Percentiles rank a stretch among this genome's conserved stretches.
These are phyloP conservation scores for Ascidia mentula DNA, from an alignment of 23 tunicate species.

Conservation along the genomic window DNA sequence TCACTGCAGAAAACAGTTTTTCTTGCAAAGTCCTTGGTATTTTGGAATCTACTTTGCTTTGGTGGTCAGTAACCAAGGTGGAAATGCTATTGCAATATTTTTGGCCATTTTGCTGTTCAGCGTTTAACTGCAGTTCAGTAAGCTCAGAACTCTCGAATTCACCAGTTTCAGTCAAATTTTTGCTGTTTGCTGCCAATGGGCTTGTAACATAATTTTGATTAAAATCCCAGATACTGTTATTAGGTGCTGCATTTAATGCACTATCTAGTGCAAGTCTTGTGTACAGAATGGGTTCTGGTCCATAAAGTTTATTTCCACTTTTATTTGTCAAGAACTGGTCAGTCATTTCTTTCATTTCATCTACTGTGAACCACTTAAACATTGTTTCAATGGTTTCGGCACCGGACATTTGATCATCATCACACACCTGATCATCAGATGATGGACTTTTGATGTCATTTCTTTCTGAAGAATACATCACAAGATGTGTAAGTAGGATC, in stretches of 20 bases:
- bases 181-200: background rate
- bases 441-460: conserved; percentile 9
- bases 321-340: background rate
- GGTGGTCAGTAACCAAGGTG: conserved; percentile 2
- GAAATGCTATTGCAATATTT: background rate
- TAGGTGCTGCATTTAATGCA: background rate
- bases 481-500: conserved; percentile 12
- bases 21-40: conserved; percentile 31
- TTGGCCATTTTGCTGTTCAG: background rate
- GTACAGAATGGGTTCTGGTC: conserved; percentile 40
- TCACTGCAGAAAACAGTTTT: conserved; percentile 23
- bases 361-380: conserved; percentile 6
- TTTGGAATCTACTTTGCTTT: conserved; percentile 20
- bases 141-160: background rate
- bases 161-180: background rate
- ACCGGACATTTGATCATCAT: background rate
- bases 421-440: background rate
- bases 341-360: background rate
- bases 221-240: background rate
- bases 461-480: background rate
- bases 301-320: background rate
- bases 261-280: conserved; percentile 7
- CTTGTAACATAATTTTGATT: background rate
- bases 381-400: background rate
- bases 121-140: background rate